Percentiles rank a stretch among this genome's conserved stretches.
phyloP scores from a whole-genome alignment of 2,113 vertebrate genomes.

The Sprattus sprattus region DNA sequence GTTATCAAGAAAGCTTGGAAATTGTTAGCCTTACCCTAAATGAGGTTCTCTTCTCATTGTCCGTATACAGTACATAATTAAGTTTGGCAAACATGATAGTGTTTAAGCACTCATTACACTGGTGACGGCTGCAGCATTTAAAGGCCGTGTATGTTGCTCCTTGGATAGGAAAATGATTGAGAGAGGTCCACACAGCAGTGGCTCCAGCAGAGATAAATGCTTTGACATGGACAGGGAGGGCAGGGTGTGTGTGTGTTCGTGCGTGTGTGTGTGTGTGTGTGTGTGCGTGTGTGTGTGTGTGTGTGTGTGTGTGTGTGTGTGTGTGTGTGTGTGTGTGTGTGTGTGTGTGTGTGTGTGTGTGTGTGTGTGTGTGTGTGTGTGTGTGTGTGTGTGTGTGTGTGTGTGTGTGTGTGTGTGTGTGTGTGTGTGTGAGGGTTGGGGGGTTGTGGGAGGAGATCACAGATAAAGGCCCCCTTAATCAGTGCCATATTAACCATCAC shows the following conservation, averaged over 20 bases:
- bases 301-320: constrained; percentile 32
- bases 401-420: background rate
- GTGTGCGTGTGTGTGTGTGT: constrained; percentile 29
- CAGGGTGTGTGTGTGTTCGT: too few species aligned
- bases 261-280: constrained; percentile 38
- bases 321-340: constrained; percentile 32
- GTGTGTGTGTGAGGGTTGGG: background rate
- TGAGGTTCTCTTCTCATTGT: background rate
- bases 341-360: background rate
- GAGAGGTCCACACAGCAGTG: too few species aligned
- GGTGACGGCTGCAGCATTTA: too few species aligned
- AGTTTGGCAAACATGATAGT: background rate
- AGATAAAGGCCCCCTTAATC: constrained; percentile 39
- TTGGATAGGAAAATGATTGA: too few species aligned
- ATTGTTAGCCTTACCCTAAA: background rate
- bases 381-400: too few species aligned
- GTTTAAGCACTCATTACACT: background rate
- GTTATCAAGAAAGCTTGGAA: too few species aligned
- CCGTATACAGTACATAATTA: too few species aligned
- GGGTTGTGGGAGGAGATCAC: background rate
- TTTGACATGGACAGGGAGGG: too few species aligned
- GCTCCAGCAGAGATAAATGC: too few species aligned
- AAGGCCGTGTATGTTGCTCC: too few species aligned
- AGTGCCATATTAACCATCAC: constrained; percentile 35
- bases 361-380: too few species aligned